Evolutionary conservation across 2,888 invertebrate species (phyloP).

Genomic region (Odontothrips loti): DNA sequence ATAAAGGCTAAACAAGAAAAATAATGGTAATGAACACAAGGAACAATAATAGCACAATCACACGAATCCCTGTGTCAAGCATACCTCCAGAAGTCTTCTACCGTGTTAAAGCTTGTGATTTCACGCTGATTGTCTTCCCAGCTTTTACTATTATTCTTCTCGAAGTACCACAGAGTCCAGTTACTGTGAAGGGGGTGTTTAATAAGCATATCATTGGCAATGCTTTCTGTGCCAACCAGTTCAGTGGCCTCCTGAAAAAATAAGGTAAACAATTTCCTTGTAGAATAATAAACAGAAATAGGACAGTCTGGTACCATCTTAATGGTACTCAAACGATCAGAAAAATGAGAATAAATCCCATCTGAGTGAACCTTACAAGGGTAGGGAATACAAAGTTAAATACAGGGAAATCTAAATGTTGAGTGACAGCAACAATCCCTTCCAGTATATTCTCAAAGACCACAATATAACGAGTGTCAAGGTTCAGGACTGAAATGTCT

Average conservation of each 20-base stretch:
- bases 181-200: slow-evolving; percentile 93
- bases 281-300: not conserved
- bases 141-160: slow-evolving; percentile 80
- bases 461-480: not conserved
- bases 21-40: slow-evolving; percentile 2
- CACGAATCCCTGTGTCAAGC: not conserved
- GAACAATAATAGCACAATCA: not conserved
- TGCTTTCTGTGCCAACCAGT: not conserved
- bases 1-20: slow-evolving; percentile 63
- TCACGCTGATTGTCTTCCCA: slow-evolving; percentile 95
- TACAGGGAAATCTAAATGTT: too few relatives aligned
- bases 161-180: slow-evolving; percentile 98
- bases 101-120: slow-evolving; percentile 92
- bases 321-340: not conserved
- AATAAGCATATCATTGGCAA: slow-evolving; percentile 36
- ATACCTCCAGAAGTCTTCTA: slow-evolving; percentile 99
- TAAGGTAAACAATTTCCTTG: not conserved
- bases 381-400: too few relatives aligned
- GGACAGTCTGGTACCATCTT: not conserved
- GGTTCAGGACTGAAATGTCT: not conserved
- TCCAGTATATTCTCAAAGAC: too few relatives aligned
- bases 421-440: too few relatives aligned
- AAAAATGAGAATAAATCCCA: not conserved
- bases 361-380: too few relatives aligned
- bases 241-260: not conserved